Percentiles rank a stretch among this genome's conserved stretches.
These are phyloP conservation scores for Myanophis thanlyinensis DNA, from an alignment of 2,113 vertebrate genomes.

Conservation along the genomic window DNA sequence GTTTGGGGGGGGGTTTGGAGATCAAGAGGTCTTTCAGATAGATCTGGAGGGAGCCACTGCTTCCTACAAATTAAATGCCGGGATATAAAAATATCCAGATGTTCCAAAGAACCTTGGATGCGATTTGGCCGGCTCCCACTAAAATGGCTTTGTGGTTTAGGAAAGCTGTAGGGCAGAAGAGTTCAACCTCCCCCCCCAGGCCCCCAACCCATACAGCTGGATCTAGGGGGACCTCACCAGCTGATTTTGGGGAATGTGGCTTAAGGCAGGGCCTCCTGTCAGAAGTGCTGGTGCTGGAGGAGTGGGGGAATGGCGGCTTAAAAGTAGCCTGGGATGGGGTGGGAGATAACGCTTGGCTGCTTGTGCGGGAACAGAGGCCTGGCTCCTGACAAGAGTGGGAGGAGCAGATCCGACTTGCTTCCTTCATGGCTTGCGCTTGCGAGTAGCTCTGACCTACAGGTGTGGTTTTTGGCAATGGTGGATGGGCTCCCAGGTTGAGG, in stretches of 20 bases:
- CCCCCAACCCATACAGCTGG: not conserved
- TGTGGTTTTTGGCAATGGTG: slow-evolving; percentile 12
- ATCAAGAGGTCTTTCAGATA: not conserved
- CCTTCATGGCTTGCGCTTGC: not conserved
- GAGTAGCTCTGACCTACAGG: not conserved
- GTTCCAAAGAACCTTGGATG: not conserved
- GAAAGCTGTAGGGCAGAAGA: not conserved
- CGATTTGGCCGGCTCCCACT: not conserved
- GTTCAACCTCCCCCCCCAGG: not conserved
- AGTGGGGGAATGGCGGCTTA: not conserved
- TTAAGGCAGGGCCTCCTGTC: slow-evolving; percentile 28
- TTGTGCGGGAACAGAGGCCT: not conserved
- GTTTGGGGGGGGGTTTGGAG: not conserved
- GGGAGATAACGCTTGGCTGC: not conserved
- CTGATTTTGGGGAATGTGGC: not conserved
- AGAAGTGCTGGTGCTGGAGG: not conserved
- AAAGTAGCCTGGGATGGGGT: not conserved
- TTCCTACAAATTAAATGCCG: not conserved
- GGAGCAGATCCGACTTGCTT: not conserved
- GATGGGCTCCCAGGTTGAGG: not conserved
- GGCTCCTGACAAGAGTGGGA: not conserved
- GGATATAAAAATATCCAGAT: not conserved
- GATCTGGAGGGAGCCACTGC: not conserved
- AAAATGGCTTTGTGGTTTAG: not conserved
- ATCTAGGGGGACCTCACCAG: not conserved